Evolutionary conservation across 2,888 invertebrate species (phyloP).

Genomic region (Lepidocyrtinus sp.): DNA sequence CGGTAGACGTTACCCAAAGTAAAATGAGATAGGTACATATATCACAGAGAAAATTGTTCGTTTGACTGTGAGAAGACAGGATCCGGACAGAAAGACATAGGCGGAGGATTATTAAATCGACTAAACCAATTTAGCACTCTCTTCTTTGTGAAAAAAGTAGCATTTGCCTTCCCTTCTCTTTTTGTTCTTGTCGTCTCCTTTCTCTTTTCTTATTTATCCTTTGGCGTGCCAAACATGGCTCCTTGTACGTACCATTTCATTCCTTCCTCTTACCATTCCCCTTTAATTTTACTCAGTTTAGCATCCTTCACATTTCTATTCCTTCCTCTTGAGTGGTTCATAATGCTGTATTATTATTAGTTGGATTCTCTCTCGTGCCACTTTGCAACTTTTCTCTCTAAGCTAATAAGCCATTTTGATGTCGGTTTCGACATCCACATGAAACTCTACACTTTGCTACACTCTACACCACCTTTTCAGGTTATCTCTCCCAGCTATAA

Average conservation of each 20-base stretch:
- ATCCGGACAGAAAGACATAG: conserved; percentile 46
- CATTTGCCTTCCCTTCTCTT: conserved; percentile 25
- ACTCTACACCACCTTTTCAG: neutral
- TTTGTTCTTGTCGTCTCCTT: conserved; percentile 1
- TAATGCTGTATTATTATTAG: conserved; percentile 52
- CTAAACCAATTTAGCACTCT: conserved; percentile 57
- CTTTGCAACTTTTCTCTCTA: conserved; percentile 46
- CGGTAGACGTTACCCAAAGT: conserved; percentile 16
- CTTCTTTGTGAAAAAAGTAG: conserved; percentile 53
- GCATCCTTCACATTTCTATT: conserved; percentile 54
- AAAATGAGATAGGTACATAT: conserved; percentile 15
- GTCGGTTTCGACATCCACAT: conserved; percentile 43
- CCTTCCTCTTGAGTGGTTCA: conserved; percentile 50
- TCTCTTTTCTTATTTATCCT: conserved; percentile 5
- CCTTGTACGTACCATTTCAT: neutral
- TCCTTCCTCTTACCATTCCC: conserved; percentile 28
- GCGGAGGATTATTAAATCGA: conserved; percentile 52
- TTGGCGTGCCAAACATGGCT: conserved; percentile 18
- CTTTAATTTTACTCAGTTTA: conserved; percentile 37
- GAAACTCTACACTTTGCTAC: neutral
- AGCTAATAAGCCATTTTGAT: conserved; percentile 53
- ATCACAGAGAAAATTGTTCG: conserved; percentile 34
- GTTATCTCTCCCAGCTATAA: too few species aligned
- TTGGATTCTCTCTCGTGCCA: conserved; percentile 38
- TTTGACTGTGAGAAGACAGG: conserved; percentile 43